Conservation (phyloP, 2,113 vertebrate genomes). For the Callocephalon fimbriatum region DNA sequence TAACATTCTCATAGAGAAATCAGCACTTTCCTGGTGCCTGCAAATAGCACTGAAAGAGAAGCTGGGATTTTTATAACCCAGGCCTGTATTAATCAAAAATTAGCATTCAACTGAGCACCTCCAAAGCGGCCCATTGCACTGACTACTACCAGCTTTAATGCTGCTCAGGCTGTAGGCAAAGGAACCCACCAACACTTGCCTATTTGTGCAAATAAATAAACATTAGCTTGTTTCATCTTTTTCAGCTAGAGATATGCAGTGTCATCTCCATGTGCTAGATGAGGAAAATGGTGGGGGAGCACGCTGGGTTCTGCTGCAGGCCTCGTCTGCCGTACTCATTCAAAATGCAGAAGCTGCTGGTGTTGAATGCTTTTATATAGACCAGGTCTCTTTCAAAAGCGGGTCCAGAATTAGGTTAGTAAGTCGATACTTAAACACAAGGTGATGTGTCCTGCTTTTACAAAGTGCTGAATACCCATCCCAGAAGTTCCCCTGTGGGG, state of each 20-base stretch:
- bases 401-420: slow-evolving; percentile 49
- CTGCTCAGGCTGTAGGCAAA: neutral
- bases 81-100: neutral
- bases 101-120: neutral
- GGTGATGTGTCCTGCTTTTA: slow-evolving; percentile 14
- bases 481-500: neutral
- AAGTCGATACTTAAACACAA: neutral
- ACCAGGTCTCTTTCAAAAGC: neutral
- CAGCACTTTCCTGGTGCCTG: neutral
- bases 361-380: neutral
- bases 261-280: neutral
- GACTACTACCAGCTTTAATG: neutral
- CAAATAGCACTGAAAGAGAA: neutral
- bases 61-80: neutral
- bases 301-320: accelerated
- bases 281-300: accelerated
- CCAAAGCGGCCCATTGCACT: neutral
- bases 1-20: neutral
- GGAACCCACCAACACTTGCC: neutral
- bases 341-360: neutral
- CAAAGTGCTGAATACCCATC: neutral
- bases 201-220: neutral
- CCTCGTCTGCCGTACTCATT: accelerated
- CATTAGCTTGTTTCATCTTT: neutral
- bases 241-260: neutral